These are phyloP conservation scores for Hartigia nigra DNA, from an alignment of 2,888 invertebrate species.

Conservation along the genomic window DNA sequence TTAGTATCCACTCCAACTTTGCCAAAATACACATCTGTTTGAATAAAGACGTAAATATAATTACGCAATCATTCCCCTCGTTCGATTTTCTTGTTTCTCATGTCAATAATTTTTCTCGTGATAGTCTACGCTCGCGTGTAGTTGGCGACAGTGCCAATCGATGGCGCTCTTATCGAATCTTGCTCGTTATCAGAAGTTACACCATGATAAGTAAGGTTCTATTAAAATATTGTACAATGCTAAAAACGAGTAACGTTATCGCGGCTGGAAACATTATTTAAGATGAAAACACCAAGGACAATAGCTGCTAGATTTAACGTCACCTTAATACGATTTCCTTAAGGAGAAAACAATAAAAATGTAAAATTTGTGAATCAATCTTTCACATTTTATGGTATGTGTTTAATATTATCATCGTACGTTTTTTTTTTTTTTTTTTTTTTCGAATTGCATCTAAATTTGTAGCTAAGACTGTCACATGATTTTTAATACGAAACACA, in stretches of 20 bases:
- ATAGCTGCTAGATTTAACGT: not conserved
- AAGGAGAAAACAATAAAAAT: not conserved
- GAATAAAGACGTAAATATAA: not conserved
- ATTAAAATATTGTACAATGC: not conserved
- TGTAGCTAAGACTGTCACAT: not conserved
- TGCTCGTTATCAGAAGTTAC: not conserved
- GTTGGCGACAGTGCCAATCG: not conserved
- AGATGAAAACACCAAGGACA: not conserved
- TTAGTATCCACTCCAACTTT: conserved; percentile 12
- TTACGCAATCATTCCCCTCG: not conserved
- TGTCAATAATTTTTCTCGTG: not conserved
- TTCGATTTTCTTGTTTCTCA: not conserved
- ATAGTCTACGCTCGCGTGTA: not conserved
- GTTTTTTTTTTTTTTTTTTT: not conserved
- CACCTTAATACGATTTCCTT: not conserved
- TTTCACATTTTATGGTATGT: not conserved
- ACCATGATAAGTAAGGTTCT: not conserved
- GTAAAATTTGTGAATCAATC: not conserved
- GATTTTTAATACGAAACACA: not conserved
- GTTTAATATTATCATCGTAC: not conserved
- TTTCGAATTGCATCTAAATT: not conserved
- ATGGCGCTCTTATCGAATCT: not conserved
- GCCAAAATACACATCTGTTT: not conserved
- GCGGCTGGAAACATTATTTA: not conserved
- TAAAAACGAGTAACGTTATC: not conserved